Conservation (phyloP, 2,797 vertebrate genomes). For the Anguilla obscura region DNA sequence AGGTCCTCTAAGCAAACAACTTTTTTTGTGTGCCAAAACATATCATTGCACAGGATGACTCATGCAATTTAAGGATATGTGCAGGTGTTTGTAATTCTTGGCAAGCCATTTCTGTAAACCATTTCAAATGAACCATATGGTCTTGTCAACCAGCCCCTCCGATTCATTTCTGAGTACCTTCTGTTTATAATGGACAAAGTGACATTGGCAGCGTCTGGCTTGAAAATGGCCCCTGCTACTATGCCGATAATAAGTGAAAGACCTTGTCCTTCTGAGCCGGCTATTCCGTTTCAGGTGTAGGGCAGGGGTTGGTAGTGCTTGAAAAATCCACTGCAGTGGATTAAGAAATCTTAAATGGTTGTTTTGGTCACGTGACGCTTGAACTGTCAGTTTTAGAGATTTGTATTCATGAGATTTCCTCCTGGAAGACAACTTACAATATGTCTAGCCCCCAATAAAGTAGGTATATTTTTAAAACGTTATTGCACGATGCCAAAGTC, state of each 20-base stretch:
- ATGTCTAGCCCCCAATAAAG: not conserved
- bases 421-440: not conserved
- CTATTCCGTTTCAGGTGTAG: not conserved
- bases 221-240: conserved; percentile 7
- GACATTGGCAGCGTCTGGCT: conserved; percentile 5
- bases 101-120: not conserved
- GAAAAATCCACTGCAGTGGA: not conserved
- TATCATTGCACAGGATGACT: conserved; percentile 5
- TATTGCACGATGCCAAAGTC: no score
- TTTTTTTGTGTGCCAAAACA: conserved; percentile 2
- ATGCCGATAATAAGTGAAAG: not conserved
- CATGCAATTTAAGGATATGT: not conserved
- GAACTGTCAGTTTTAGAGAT: not conserved
- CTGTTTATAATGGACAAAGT: conserved; percentile 7
- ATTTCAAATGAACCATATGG: conserved; percentile 14
- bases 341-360: not conserved
- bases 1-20: not conserved
- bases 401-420: not conserved
- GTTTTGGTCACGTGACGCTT: not conserved
- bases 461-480: not conserved
- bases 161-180: conserved; percentile 12
- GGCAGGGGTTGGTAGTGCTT: not conserved
- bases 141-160: not conserved
- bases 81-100: conserved; percentile 13
- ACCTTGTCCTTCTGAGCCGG: not conserved